Evolutionary conservation across 2,797 vertebrate species (phyloP).

Genomic region (Onychomys torridus): DNA sequence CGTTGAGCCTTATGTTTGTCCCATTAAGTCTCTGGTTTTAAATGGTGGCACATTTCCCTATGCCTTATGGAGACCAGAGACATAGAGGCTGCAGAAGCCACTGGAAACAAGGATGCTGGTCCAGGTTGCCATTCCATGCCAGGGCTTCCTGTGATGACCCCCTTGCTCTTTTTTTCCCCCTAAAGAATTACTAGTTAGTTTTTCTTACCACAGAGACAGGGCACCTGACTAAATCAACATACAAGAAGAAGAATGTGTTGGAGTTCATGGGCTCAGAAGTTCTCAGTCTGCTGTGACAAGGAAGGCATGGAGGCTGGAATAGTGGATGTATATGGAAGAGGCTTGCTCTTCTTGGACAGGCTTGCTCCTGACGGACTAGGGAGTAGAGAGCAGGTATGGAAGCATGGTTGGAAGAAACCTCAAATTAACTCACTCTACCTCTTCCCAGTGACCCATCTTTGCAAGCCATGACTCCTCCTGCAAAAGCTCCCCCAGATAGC

Average conservation of each 20-base stretch:
- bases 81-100: not conserved
- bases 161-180: not conserved
- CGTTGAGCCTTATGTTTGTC: not conserved
- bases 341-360: not conserved
- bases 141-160: not conserved
- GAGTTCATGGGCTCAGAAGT: not conserved
- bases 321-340: accelerated
- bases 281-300: not conserved
- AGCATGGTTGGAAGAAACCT: not conserved
- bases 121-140: not conserved
- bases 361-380: not conserved
- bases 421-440: not conserved
- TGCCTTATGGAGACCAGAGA: not conserved
- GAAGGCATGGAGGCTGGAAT: not conserved
- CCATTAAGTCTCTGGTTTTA: not conserved
- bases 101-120: not conserved
- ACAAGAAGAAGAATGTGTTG: not conserved
- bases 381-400: not conserved
- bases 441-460: not conserved
- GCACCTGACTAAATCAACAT: too few species aligned
- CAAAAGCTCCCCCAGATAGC: not conserved
- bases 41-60: not conserved
- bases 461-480: too few species aligned
- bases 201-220: not conserved
- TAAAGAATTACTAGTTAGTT: not conserved